Evolutionary conservation across 2,113 vertebrate genomes (phyloP), one percentile per base, ranked within the genome.

Genomic region (Amphiprion ocellaris): DNA sequence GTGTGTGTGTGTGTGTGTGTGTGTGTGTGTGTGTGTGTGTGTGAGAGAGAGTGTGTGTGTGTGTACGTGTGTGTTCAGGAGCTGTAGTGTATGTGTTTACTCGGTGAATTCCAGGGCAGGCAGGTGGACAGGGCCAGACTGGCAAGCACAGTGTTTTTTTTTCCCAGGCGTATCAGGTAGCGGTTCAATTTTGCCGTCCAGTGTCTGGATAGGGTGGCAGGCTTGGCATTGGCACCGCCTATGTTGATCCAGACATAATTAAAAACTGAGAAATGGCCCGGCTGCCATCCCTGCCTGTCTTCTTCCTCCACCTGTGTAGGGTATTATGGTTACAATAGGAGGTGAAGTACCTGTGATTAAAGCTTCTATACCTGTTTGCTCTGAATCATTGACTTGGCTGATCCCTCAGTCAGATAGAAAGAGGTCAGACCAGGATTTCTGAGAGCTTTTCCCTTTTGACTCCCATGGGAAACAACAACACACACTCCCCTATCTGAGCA

Each of bases 111-210:
- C 89, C 90, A 69, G 41, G 37, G 74, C 69, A 82, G 28, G 60
- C 77, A 52, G 68, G 63, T 83, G 81, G 58, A 82, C 56, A 70
- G 62, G 59, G 81, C 62, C 28, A 56, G 64, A 71, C 69, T 67
- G 69, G 69, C 74, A 77, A 30, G 47, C 47, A 1, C 47, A 47
- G 28, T 69, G 21, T 61, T 23, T 53, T 67, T 71, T 79, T 83
- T 91, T 89, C 90, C 79, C 86, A 91, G 86, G 73, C 63, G 1
- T 91, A 77, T 94, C 84, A 71, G 47, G 23, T 89, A 81, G 69
- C 82, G 61, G 52, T 47, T 73, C 47, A 74, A 55, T 67, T 79
- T 53, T 17, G 50, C 69, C 49, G 23, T 28, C 47, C 62, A 14
- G 56, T 37, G 74, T 58, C 9, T 53, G 21, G 64, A 23, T 60